phyloP scores from a whole-genome alignment of 2,888 invertebrate species.

The Nymphalis polychloros region DNA sequence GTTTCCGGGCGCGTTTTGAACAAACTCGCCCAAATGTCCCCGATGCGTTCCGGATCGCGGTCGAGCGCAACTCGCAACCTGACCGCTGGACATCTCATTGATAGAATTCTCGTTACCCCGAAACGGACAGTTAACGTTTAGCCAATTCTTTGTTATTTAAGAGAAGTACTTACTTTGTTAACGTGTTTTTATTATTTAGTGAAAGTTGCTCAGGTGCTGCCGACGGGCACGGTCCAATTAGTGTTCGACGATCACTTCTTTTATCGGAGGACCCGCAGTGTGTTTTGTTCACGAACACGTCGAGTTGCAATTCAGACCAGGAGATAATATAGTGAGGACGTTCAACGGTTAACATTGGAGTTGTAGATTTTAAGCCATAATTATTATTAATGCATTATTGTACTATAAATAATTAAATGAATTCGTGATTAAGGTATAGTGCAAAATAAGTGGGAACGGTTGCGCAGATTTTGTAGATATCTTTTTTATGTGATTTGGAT shows the following conservation, averaged over 20 bases:
- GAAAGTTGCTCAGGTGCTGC: conserved; percentile 80
- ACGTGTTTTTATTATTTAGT: conserved; percentile 76
- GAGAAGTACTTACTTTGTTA: conserved; percentile 77
- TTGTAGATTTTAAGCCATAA: conserved; percentile 70
- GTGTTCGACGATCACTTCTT: conserved; percentile 72
- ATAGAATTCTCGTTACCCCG: conserved; percentile 59
- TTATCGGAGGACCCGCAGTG: conserved; percentile 54
- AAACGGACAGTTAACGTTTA: conserved; percentile 66
- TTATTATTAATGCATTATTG: conserved; percentile 72
- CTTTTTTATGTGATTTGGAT: conserved; percentile 6
- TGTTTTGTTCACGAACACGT: conserved; percentile 53
- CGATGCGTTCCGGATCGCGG: conserved; percentile 44
- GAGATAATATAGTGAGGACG: conserved; percentile 54
- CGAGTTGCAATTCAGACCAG: conserved; percentile 44
- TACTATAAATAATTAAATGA: conserved; percentile 60
- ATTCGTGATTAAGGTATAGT: conserved; percentile 75
- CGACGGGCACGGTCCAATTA: conserved; percentile 76
- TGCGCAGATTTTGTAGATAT: conserved; percentile 47
- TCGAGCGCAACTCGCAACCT: conserved; percentile 42
- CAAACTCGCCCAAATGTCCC: conserved; percentile 42
- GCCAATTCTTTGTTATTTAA: conserved; percentile 74
- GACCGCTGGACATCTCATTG: conserved; percentile 43
- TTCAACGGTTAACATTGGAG: conserved; percentile 64
- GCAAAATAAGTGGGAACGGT: conserved; percentile 80
- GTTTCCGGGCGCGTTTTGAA: conserved; percentile 49